Base-by-base conservation (phyloP, 2,797 vertebrate genomes). In the Acomys russatus region DNA sequence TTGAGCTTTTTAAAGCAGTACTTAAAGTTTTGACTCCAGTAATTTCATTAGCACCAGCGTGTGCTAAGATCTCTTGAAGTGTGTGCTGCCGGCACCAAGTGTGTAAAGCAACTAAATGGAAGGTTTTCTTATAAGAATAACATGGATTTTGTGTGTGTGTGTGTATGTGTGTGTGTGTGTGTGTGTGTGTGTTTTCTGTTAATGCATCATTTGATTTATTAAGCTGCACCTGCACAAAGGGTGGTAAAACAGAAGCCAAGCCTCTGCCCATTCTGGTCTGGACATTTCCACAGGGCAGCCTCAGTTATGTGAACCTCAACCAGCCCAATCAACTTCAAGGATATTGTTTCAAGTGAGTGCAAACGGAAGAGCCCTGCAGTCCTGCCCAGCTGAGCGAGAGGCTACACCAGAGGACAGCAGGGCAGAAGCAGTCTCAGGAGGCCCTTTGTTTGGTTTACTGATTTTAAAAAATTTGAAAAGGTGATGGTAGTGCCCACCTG, bases 1-100 rank as follows among this genome's bases (percentile, higher is more conserved):
- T 92, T 95, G 93, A 96, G 95, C 97, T 98, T 93, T 96, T 92
- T 84, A 92, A 94, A 98, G 88, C 44, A 87, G 79, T 64, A 94
- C 97, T 97, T 98, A 71, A 49, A 97, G 84, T 97, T 96, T 94
- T 89, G 92, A 95, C 95, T 98, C 88, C 88, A 73, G 51, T 97
- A 96, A 93, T 98, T 96, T 97, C 92, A 80, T 97, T 97, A 96
- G 97, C 96, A 88, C 95, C 92, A 93, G 78, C 6, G 0, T 91
- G 96, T 96, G 92, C 92, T 98, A 88, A 96, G 97, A 70, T 94
- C 68, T 88, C 94, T 95, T 92, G 96, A 97, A 95, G 79, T 56
- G 95, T 93, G 88, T 96, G 97, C 96, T 83, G 87, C 73, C 88
- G 92, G 84, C 30, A 71, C 82, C 85, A 80, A 44, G 44, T 44